These are phyloP conservation scores for Microplitis mediator DNA, from an alignment of 1,140 invertebrate genomes.

Conservation along the genomic window DNA sequence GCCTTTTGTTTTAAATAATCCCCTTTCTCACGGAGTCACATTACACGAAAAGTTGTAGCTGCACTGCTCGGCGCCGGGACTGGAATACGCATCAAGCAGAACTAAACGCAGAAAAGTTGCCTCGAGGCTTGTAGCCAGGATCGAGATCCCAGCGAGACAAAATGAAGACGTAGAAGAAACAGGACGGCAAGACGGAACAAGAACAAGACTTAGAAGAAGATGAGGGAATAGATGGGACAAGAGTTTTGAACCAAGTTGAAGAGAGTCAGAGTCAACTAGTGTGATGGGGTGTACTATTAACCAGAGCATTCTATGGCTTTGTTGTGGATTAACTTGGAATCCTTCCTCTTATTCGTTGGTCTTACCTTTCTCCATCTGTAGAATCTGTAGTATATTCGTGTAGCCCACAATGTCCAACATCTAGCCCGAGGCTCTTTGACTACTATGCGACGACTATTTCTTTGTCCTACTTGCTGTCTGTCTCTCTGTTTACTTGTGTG, in stretches of 20 bases:
- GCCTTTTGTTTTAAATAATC: too few species aligned
- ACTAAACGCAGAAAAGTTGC: too few species aligned
- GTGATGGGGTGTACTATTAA: not conserved
- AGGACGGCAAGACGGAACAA: not conserved
- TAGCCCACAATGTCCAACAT: constrained; percentile 17
- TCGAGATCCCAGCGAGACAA: too few species aligned
- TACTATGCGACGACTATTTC: not conserved
- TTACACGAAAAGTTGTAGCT: too few species aligned
- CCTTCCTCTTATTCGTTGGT: constrained; percentile 4
- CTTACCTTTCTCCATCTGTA: not conserved
- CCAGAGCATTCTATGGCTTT: constrained; percentile 32
- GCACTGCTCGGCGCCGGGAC: too few species aligned
- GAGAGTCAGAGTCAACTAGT: constrained; percentile 12
- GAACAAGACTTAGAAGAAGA: not conserved
- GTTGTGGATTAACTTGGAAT: constrained; percentile 43
- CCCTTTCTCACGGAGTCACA: too few species aligned
- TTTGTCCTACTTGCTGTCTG: not conserved
- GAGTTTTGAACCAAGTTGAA: not conserved
- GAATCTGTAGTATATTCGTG: not conserved
- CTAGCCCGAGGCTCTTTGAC: constrained; percentile 17
- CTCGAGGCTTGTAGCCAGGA: too few species aligned
- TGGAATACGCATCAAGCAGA: too few species aligned
- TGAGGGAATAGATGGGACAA: not conserved
- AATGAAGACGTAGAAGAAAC: not conserved
- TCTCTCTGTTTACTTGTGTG: constrained; percentile 1